A percentile compares a stretch with the other conserved stretches of the same genome.
These are phyloP conservation scores for Apostichopus leukothele DNA, from an alignment of 53 echinoderm and acorn worm species.

Conservation along the genomic window DNA sequence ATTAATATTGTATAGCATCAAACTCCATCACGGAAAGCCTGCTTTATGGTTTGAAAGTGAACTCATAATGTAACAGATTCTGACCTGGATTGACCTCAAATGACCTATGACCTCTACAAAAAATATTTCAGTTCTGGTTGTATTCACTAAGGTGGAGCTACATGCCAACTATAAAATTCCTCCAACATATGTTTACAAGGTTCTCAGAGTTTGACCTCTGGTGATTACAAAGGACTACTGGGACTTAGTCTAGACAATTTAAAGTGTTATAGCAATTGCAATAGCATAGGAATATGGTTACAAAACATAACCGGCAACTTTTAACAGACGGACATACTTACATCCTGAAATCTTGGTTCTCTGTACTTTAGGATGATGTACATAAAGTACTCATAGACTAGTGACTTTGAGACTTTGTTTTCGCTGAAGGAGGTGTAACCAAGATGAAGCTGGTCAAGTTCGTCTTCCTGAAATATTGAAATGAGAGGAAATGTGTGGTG, in stretches of 20 bases:
- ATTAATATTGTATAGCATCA: too few species aligned
- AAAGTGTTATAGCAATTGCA: too few species aligned
- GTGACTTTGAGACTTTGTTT: slow-evolving; percentile 85
- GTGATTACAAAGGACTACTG: not conserved
- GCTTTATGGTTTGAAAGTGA: too few species aligned
- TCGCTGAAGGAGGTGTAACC: slow-evolving; percentile 98
- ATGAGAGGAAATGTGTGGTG: not conserved
- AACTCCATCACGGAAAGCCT: too few species aligned
- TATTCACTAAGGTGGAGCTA: not conserved
- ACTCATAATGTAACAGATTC: too few species aligned
- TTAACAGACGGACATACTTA: slow-evolving; percentile 51
- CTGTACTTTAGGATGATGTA: slow-evolving; percentile 93
- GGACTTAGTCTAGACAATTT: too few species aligned
- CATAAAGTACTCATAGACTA: slow-evolving; percentile 91
- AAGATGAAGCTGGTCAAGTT: slow-evolving; percentile 89
- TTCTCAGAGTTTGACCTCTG: not conserved
- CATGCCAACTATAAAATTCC: not conserved
- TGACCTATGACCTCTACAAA: too few species aligned
- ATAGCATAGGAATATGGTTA: too few species aligned
- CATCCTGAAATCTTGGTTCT: slow-evolving; percentile 95
- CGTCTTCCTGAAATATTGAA: slow-evolving; percentile 71
- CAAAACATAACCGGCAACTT: too few species aligned
- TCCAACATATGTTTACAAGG: not conserved
- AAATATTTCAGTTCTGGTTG: not conserved
- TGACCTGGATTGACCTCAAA: too few species aligned